Evolutionary conservation across 1,140 invertebrate species (phyloP), one percentile per base, ranked within the genome.

Genomic region (Catajapyx aquilonaris): DNA sequence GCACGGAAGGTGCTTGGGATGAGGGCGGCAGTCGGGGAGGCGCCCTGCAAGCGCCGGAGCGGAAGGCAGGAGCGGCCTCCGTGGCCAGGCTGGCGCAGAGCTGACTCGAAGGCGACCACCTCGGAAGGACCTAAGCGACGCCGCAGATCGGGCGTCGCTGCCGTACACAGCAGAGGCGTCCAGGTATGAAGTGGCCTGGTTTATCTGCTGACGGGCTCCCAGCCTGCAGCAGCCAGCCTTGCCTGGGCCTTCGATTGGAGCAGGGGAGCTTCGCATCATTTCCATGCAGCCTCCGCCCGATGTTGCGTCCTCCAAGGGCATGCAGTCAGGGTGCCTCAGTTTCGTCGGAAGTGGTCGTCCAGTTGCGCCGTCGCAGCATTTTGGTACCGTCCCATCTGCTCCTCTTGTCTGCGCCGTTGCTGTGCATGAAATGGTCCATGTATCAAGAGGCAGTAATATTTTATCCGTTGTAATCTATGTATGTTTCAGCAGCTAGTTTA

Each of bases 151-250:
- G 7, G 69, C 59, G 15, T 55, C 72, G 21, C 76, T 80, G 2
- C 85, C 86, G 48, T 93, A 91, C 5, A 86, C 71, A 28, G 80
- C 56, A 0, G 84, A 90, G 9, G 80, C 61, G 51, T 93, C 87
- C 59, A 91, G 58, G 48, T 66, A 90, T 2, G 78, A 68, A 7
- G 83, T 86, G 1, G 88, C 74, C n/a, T 66, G 66, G 5, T 78
- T 77, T 18, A 87, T 46, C 72, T 86, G 53, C 34, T 28, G 5
- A 35, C 15, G 35, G 7, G 23, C 7, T 28, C 23, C 23, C 13
- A 28, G 13, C 13, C 23, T 7, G 13, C 23, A 28, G n/a, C n/a
- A n/a, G n/a, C n/a, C n/a, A n/a, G n/a, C n/a, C n/a, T n/a, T n/a
- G n/a, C n/a, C n/a, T n/a, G n/a, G n/a, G 7, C 23, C 23, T 7